Evolutionary conservation across 2,797 vertebrate genomes (phyloP).

Genomic region (Enteromius trimaculatus): DNA sequence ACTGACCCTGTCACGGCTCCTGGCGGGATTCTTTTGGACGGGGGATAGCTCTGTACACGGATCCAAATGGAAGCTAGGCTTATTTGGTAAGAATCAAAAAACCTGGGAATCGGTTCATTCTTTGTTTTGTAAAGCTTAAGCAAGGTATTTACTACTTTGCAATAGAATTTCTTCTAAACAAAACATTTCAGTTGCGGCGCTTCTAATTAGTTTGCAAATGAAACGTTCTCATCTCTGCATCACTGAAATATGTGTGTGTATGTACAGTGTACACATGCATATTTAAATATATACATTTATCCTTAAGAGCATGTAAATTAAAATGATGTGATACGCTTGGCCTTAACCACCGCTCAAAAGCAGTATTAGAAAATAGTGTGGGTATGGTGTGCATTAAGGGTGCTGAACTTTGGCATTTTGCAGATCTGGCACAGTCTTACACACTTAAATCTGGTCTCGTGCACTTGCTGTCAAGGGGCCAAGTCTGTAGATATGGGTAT

Average conservation of each 20-base stretch:
- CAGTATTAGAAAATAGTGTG: background rate
- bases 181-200: background rate
- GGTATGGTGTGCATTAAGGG: background rate
- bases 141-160: background rate
- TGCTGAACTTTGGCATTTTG: background rate
- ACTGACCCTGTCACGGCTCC: constrained; percentile 70
- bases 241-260: background rate
- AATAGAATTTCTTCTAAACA: background rate
- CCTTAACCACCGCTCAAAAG: background rate
- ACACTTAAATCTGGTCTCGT: background rate
- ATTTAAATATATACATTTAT: background rate
- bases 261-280: too few relatives aligned
- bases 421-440: background rate
- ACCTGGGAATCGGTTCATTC: background rate
- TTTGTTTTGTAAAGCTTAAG: constrained; percentile 8
- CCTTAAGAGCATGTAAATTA: background rate
- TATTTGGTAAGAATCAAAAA: constrained; percentile 82
- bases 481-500: background rate
- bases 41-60: constrained; percentile 79
- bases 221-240: background rate
- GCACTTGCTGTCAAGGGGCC: background rate
- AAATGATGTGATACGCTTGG: background rate
- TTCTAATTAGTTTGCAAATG: background rate
- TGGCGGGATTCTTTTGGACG: constrained; percentile 87
- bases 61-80: constrained; percentile 83